These are phyloP conservation scores for Zosterops pallidus DNA, from an alignment of 2,113 vertebrate genomes.

Conservation along the genomic window DNA sequence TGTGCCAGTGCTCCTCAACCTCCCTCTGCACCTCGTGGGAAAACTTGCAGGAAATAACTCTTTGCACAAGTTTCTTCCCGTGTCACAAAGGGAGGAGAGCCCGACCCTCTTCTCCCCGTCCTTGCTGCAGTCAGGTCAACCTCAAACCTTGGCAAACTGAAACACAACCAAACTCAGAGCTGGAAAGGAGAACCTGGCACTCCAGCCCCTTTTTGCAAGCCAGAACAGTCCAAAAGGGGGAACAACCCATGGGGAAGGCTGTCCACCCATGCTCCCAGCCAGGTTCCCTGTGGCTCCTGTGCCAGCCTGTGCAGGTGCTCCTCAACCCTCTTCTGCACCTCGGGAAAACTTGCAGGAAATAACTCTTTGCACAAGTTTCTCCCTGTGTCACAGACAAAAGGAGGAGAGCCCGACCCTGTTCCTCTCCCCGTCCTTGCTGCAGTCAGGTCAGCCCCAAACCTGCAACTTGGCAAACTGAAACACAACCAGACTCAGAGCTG, in stretches of 20 bases:
- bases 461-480: background rate
- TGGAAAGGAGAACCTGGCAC: background rate
- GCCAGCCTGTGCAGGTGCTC: rapidly evolving
- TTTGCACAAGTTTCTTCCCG: too few species aligned
- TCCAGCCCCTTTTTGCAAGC: background rate
- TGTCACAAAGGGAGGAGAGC: too few species aligned
- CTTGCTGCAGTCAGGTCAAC: too few species aligned
- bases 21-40: background rate
- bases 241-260: rapidly evolving
- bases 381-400: rapidly evolving
- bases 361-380: background rate
- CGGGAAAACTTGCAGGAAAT: rapidly evolving
- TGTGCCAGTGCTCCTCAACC: rapidly evolving
- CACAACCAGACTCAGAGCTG: background rate
- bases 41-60: rapidly evolving
- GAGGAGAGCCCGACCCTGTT: background rate
- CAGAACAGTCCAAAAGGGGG: background rate
- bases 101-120: too few species aligned
- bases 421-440: background rate
- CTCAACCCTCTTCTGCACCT: background rate
- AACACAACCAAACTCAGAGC: background rate
- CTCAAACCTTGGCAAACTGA: too few species aligned
- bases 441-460: background rate
- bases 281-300: rapidly evolving
- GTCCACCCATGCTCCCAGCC: rapidly evolving